Percentiles rank a stretch among this genome's conserved stretches.
phyloP scores from a whole-genome alignment of 2,113 vertebrate genomes.

The Cairina moschata region DNA sequence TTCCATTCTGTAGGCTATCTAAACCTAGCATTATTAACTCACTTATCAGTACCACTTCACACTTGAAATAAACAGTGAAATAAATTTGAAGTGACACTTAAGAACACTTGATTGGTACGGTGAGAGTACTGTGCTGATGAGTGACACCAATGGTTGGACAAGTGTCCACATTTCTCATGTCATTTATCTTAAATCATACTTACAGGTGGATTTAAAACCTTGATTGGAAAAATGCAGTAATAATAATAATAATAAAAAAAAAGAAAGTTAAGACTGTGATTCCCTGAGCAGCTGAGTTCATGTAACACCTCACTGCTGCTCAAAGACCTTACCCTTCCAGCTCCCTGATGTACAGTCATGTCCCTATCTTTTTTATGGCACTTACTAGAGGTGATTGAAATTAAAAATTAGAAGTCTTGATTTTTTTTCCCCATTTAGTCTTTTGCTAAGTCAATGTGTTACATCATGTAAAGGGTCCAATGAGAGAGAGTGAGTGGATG shows the following conservation, averaged over 20 bases:
- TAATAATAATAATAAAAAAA: not conserved
- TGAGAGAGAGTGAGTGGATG: not conserved
- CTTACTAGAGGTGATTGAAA: not conserved
- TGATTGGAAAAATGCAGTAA: not conserved
- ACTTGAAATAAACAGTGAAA: not conserved
- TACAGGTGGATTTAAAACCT: not conserved
- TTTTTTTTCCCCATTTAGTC: rapidly evolving
- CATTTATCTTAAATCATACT: not conserved
- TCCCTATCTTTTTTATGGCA: not conserved
- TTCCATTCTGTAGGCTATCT: not conserved
- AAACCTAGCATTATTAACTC: not conserved
- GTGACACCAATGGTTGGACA: not conserved
- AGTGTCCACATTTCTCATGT: not conserved
- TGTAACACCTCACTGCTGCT: not conserved
- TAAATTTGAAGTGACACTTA: not conserved
- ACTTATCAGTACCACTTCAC: not conserved
- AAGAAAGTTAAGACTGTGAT: not conserved
- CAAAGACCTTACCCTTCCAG: not conserved
- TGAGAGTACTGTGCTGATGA: not conserved
- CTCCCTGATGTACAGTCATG: not conserved
- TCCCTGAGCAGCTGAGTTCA: not conserved
- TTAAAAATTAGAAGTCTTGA: not conserved
- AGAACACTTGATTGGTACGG: not conserved
- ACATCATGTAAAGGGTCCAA: not conserved
- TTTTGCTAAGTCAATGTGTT: not conserved